phyloP scores from a whole-genome alignment of 2,888 invertebrate species.

The Vandiemenella viatica region DNA sequence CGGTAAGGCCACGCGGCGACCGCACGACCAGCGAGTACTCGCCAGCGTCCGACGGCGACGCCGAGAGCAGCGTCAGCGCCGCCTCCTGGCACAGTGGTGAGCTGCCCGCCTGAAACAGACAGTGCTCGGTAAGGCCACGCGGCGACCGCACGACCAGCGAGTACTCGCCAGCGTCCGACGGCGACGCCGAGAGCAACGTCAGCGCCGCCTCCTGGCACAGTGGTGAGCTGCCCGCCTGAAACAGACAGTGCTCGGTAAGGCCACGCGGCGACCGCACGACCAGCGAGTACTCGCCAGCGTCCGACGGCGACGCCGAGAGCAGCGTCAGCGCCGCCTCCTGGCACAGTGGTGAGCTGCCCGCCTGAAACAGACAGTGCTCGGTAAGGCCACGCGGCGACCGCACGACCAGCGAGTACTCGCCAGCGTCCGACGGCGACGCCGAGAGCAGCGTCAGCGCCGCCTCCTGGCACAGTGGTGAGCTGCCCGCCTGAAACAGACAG shows the following conservation, averaged over 20 bases:
- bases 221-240: slow-evolving; percentile 39
- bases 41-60: slow-evolving; percentile 40
- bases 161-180: slow-evolving; percentile 45
- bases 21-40: slow-evolving; percentile 47
- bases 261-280: slow-evolving; percentile 45
- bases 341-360: slow-evolving; percentile 38
- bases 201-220: neutral
- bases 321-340: slow-evolving; percentile 42
- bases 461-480: slow-evolving; percentile 40
- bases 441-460: slow-evolving; percentile 40
- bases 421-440: slow-evolving; percentile 39
- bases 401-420: slow-evolving; percentile 46
- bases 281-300: slow-evolving; percentile 47
- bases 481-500: slow-evolving; percentile 36
- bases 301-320: slow-evolving; percentile 36
- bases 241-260: slow-evolving; percentile 42
- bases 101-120: slow-evolving; percentile 38
- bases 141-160: slow-evolving; percentile 43
- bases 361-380: slow-evolving; percentile 41
- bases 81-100: slow-evolving; percentile 42
- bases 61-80: slow-evolving; percentile 39
- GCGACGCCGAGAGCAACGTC: slow-evolving; percentile 35
- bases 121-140: slow-evolving; percentile 43
- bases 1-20: slow-evolving; percentile 43
- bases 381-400: slow-evolving; percentile 44